These are phyloP conservation scores for Sarcophaga carnaria DNA, from an alignment of 2,888 invertebrate species.

Conservation along the genomic window DNA sequence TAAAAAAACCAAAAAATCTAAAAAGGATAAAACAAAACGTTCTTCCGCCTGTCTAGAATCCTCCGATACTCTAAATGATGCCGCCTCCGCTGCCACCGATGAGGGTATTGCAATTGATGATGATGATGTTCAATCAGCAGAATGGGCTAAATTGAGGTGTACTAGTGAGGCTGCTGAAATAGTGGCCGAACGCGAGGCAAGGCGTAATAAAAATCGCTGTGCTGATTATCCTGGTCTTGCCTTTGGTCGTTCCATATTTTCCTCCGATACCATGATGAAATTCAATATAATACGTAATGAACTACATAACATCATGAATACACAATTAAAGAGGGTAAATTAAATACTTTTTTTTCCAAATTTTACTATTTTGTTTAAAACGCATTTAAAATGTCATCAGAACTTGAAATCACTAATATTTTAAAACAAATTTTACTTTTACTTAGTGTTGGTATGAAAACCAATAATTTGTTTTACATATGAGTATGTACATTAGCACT, in stretches of 20 bases:
- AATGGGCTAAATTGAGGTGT: slow-evolving; percentile 92
- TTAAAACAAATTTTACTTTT: background rate
- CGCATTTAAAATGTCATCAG: background rate
- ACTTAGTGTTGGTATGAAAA: too few relatives aligned
- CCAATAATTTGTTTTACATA: background rate
- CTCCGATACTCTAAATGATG: slow-evolving; percentile 71
- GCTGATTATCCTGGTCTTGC: slow-evolving; percentile 96
- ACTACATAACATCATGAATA: slow-evolving; percentile 98
- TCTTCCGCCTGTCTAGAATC: slow-evolving; percentile 73
- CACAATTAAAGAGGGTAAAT: slow-evolving; percentile 96
- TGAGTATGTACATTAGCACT: background rate
- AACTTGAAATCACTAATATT: background rate
- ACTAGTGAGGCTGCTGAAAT: slow-evolving; percentile 95
- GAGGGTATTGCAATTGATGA: slow-evolving; percentile 84
- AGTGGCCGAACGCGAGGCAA: slow-evolving; percentile 91
- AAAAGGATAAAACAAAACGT: slow-evolving; percentile 76
- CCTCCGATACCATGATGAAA: slow-evolving; percentile 98
- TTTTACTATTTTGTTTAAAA: slow-evolving; percentile 12
- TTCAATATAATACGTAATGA: slow-evolving; percentile 98
- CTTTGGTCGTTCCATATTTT: slow-evolving; percentile 95
- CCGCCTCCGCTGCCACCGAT: slow-evolving; percentile 78
- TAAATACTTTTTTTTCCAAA: slow-evolving; percentile 28
- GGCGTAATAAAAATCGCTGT: slow-evolving; percentile 89
- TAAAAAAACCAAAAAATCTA: slow-evolving; percentile 75
- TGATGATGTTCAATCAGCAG: slow-evolving; percentile 90